Evolutionary conservation across 64 coral and sea anemone species (phyloP), one percentile per base, ranked within the genome.

Genomic region (Porites lutea): DNA sequence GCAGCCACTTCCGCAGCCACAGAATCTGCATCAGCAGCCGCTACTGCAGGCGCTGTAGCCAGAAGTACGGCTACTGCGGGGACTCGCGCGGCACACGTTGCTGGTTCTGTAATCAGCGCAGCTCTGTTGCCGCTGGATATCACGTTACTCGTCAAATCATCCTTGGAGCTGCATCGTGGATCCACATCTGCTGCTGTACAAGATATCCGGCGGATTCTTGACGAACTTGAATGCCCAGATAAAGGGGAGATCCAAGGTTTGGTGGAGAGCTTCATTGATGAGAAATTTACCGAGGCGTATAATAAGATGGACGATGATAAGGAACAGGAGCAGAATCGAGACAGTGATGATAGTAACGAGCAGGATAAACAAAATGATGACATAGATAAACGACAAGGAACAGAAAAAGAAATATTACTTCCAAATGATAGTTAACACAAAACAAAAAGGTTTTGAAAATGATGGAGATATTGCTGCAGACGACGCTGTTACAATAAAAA

Each of bases 251-350:
- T 89, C 37, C 43, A 65, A 78, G 47, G 51, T 43, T 52, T 89
- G 67, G 71, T 88, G 5, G 71, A 62, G 16, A 60, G 67, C 13
- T 88, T 88, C 13, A 88, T 74, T 8, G 52, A 74, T 13, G 81
- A 84, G 48, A 84, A 84, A 10, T 84, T 84, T 48, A 83, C 81
- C 18, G 81, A 84, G 81, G 81, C 81, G 9, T 68, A 84, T 18
- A 84, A 84, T 46, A 52, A 67, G 78, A 81, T 62, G 8, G 12
- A 23, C 5, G 45, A 6, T 9, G 12, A 84, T 11, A 52, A 65
- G 49, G 16, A 4, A 49, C 0, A 12, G 3, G 19, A 68, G 69
- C 8, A 70, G 19, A 12, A 57, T 9, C 54, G 7, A 9, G 1
- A 57, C 12, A 12, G 54, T 57, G 54, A 7, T 57, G 54, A 57